Conservation (phyloP, 2,797 vertebrate species). For the Danio jaintianensis region DNA sequence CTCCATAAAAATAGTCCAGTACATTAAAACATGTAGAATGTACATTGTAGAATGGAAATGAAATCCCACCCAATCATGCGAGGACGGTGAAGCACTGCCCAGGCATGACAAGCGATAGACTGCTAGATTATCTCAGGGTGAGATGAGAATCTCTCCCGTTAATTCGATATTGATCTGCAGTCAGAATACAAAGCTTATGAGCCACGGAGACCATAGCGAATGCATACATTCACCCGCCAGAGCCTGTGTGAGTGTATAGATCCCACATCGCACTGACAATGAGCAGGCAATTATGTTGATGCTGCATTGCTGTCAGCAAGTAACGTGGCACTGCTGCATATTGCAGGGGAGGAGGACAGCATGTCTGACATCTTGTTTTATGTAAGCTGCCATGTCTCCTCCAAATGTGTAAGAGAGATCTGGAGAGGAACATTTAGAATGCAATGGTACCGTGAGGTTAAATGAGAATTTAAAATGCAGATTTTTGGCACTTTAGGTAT, state of each 20-base stretch:
- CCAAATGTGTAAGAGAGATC: conserved; percentile 32
- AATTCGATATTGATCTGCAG: conserved; percentile 59
- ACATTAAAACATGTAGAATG: neutral
- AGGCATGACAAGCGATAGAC: conserved; percentile 35
- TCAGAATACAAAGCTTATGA: conserved; percentile 40
- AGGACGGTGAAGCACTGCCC: conserved; percentile 29
- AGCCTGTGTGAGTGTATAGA: conserved; percentile 16
- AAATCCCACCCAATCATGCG: neutral
- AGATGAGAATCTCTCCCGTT: conserved; percentile 52
- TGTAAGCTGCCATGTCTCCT: conserved; percentile 51
- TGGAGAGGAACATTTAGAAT: neutral
- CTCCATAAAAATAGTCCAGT: neutral
- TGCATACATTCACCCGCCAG: conserved; percentile 4
- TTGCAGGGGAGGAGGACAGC: conserved; percentile 34
- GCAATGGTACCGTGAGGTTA: neutral
- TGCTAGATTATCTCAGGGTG: conserved; percentile 49
- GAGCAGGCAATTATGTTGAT: conserved; percentile 38
- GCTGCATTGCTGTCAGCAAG: conserved; percentile 34
- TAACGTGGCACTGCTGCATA: conserved; percentile 18
- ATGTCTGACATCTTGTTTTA: conserved; percentile 49
- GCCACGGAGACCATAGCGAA: conserved; percentile 4
- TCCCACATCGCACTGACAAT: conserved; percentile 18
- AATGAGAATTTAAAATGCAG: neutral
- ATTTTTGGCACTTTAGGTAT: neutral
- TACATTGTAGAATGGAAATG: conserved; percentile 41